Evolutionary conservation across 2,797 vertebrate species (phyloP).

Genomic region (Tokudaia muenninki): DNA sequence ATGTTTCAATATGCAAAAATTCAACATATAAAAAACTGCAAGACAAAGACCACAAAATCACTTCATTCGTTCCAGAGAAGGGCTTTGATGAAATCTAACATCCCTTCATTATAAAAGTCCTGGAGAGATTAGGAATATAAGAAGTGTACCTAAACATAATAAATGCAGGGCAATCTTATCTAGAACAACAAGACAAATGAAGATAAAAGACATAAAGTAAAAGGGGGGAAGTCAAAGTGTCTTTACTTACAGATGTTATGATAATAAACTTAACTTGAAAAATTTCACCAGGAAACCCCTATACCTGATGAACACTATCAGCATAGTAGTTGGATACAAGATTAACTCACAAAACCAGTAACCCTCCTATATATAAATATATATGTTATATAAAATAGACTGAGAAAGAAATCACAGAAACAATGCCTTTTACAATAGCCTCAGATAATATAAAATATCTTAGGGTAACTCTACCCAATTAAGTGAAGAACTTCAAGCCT

Average conservation of each 20-base stretch:
- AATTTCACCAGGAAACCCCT: not conserved
- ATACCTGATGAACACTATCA: not conserved
- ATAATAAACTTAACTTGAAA: not conserved
- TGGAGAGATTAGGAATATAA: not conserved
- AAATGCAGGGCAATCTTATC: not conserved
- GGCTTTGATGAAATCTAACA: not conserved
- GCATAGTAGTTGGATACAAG: not conserved
- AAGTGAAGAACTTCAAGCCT: not conserved
- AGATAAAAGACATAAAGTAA: not conserved
- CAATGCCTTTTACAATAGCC: not conserved
- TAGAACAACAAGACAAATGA: not conserved
- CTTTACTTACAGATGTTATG: not conserved
- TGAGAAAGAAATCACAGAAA: not conserved
- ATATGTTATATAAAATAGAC: no score
- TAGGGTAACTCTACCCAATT: not conserved
- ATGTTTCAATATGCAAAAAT: not conserved
- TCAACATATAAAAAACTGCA: not conserved
- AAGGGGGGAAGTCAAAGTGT: not conserved
- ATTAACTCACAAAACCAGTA: not conserved
- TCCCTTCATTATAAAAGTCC: not conserved
- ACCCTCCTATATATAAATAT: not conserved
- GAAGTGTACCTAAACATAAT: not conserved
- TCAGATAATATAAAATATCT: not conserved
- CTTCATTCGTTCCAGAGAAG: not conserved
- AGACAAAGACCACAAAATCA: not conserved